phyloP scores from a whole-genome alignment of 2,113 vertebrate genomes.

The Pogonocichla stellata region DNA sequence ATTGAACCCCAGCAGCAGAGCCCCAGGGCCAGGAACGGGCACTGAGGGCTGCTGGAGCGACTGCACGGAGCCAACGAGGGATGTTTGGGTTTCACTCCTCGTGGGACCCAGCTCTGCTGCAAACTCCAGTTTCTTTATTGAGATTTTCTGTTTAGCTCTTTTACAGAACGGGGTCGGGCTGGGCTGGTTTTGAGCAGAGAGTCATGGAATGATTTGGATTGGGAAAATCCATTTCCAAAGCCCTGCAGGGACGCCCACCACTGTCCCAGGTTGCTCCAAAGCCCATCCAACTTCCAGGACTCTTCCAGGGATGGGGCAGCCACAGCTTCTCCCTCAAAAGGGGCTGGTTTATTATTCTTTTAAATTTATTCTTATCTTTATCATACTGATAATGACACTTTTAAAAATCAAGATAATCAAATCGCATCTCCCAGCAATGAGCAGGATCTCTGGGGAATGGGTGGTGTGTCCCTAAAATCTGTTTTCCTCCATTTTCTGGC shows the following conservation, averaged over 20 bases:
- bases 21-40: too few species aligned
- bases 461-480: not conserved
- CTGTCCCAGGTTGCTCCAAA: not conserved
- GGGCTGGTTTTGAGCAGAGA: not conserved
- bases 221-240: not conserved
- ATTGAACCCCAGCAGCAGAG: too few species aligned
- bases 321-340: not conserved
- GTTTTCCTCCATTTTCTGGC: too few species aligned
- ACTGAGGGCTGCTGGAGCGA: too few species aligned
- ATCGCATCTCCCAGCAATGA: not conserved
- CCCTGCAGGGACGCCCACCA: not conserved
- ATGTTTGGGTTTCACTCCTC: too few species aligned
- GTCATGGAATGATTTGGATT: not conserved
- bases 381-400: not conserved
- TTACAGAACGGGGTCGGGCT: too few species aligned
- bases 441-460: not conserved
- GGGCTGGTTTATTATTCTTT: not conserved
- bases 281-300: too few species aligned
- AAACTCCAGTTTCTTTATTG: not conserved
- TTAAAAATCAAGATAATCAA: not conserved
- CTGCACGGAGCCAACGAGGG: too few species aligned
- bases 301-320: not conserved
- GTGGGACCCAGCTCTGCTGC: too few species aligned
- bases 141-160: too few species aligned
- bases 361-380: not conserved